Base-by-base conservation (phyloP, 2,113 vertebrate genomes). In the Archocentrus centrarchus region DNA sequence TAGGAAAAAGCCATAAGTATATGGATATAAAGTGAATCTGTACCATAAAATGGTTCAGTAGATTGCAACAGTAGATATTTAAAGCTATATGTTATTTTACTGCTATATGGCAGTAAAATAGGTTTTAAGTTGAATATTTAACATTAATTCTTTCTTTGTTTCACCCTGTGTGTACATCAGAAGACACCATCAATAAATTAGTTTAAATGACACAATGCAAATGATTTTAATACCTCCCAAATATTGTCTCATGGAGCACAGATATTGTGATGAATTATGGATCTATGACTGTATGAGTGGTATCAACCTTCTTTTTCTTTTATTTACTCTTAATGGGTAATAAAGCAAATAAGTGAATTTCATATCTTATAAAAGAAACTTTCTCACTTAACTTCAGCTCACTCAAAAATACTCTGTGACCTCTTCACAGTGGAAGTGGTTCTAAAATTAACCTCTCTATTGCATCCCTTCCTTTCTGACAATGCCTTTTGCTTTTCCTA, bases 381-480 rank as follows among this genome's bases (percentile, higher is more conserved):
- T 73, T 73, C 68, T 73, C 27, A 55, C 22, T 75, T 22, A 60
- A 66, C 20, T 22, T 39, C 24, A 32, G 41, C 17, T 47, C 39
- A 50, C 11, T 50, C 53, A 80, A 63, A 53, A 30, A 30, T 73
- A 57, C 17, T 27, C 20, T 77, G 63, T 59, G 50, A 58, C 27
- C 27, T 62, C 27, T 39, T 75, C 9, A 57, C 13, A 30, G 37
- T 55, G 24, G 60, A 75, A 66, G 5, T 75, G 5, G 55, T 59
- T 50, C 83, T 84, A 81, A 86, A 89, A 80, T 80, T 84, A 76
- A 80, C 27, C 37, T 86, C 85, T 90, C 66, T 75, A 66, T 87
- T 61, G n/a, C 53, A 66, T 57, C n/a, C 17, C 59, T 75, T 87
- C 53, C 68, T 50, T 55, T 62, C 63, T 20, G 4, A 59, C 61